These are phyloP conservation scores for Cottus gobio DNA, from an alignment of 2,113 vertebrate species.

Conservation along the genomic window DNA sequence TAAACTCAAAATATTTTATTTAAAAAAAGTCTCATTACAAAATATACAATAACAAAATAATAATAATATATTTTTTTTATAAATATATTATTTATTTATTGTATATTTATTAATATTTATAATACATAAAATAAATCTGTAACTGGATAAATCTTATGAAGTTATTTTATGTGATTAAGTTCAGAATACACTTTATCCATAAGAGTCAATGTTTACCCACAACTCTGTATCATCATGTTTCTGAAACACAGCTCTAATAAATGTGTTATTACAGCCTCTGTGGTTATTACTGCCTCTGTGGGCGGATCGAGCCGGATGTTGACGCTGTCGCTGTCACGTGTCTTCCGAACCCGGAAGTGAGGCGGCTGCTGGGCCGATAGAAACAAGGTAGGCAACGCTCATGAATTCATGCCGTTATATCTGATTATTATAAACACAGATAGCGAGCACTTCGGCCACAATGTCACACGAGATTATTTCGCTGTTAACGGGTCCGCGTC, in stretches of 20 bases:
- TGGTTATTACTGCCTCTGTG: neutral
- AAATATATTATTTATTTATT: too few species aligned
- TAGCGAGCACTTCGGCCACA: accelerated
- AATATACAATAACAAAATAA: too few species aligned
- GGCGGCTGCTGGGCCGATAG: conserved; percentile 34
- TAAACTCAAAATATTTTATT: too few species aligned
- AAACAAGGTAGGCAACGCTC: conserved; percentile 52
- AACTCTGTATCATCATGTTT: too few species aligned
- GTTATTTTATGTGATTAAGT: too few species aligned
- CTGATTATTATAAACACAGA: neutral
- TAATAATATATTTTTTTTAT: too few species aligned
- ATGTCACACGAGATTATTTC: neutral
- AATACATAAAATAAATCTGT: too few species aligned
- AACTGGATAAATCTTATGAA: too few species aligned
- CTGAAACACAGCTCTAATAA: neutral
- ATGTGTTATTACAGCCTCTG: neutral
- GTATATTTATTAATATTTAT: too few species aligned
- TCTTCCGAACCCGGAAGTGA: conserved; percentile 63
- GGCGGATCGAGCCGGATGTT: neutral
- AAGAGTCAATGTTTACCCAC: too few species aligned
- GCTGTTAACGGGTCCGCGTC: neutral
- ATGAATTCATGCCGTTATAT: neutral
- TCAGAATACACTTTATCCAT: too few species aligned
- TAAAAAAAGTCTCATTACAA: too few species aligned
- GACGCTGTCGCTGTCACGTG: conserved; percentile 54